These are phyloP conservation scores for Tetrao urogallus DNA, from an alignment of 2,113 vertebrate species.

Conservation along the genomic window DNA sequence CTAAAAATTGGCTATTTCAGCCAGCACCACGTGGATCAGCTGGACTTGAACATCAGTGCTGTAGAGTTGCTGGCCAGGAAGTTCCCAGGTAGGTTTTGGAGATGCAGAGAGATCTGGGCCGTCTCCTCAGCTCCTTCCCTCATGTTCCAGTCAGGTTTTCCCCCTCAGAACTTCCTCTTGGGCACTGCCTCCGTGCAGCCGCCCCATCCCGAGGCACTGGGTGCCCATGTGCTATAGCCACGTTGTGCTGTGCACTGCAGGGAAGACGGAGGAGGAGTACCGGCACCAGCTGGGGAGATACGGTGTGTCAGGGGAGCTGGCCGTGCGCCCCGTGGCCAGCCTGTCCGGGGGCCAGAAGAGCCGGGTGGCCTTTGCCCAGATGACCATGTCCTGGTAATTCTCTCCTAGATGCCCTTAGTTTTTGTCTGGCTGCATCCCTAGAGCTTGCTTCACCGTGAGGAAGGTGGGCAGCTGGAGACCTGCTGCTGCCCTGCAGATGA, in stretches of 20 bases:
- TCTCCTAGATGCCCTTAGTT: neutral
- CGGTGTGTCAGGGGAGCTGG: slow-evolving; percentile 92
- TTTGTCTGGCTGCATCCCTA: neutral
- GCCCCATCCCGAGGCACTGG: neutral
- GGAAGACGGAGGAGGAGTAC: slow-evolving; percentile 93
- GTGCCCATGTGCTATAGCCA: neutral
- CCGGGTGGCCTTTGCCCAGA: slow-evolving; percentile 96
- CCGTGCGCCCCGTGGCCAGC: slow-evolving; percentile 91
- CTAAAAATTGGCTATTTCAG: slow-evolving; percentile 98
- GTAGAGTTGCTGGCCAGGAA: slow-evolving; percentile 92
- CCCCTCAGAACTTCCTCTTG: rapidly evolving
- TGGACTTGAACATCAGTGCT: slow-evolving; percentile 94
- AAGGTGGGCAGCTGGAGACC: neutral
- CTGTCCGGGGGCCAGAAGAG: slow-evolving; percentile 98
- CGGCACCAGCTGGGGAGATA: slow-evolving; percentile 96
- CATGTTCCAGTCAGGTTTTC: neutral
- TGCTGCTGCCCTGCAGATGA: rapidly evolving
- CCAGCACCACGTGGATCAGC: slow-evolving; percentile 97
- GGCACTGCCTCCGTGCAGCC: neutral
- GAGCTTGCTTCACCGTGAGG: neutral
- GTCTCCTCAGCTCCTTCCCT: neutral
- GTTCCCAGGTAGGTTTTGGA: slow-evolving; percentile 87
- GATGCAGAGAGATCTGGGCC: no score
- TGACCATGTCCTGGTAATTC: slow-evolving; percentile 95
- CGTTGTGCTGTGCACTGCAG: slow-evolving; percentile 70